Conservation (phyloP, 2,113 vertebrate species). For the Petromus typicus region DNA sequence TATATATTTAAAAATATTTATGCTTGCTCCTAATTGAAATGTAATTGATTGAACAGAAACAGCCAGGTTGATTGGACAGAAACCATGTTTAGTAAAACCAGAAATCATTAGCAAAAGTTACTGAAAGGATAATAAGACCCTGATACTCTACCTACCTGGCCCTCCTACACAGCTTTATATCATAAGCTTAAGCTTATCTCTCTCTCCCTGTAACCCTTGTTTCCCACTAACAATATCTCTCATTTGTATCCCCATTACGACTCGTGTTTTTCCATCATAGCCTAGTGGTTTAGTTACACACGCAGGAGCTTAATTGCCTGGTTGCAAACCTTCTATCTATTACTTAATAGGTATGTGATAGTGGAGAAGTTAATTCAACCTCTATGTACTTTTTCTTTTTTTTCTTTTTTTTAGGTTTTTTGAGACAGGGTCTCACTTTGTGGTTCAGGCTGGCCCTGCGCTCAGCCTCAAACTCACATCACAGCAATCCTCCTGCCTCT, state of each 20-base stretch:
- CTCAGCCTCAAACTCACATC: too few species aligned
- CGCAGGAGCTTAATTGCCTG: neutral
- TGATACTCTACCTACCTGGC: neutral
- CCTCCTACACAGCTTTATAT: neutral
- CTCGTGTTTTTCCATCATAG: neutral
- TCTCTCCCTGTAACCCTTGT: neutral
- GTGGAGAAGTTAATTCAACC: neutral
- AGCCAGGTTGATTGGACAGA: neutral
- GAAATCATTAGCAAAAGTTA: constrained; percentile 8
- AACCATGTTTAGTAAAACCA: neutral
- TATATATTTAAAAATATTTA: neutral
- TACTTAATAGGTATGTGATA: neutral
- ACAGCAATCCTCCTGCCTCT: too few species aligned
- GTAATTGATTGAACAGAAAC: constrained; percentile 21
- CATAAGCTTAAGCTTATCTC: neutral
- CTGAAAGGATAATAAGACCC: neutral
- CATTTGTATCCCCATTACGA: neutral
- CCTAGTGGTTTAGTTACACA: neutral
- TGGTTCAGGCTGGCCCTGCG: too few species aligned
- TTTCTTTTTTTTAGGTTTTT: too few species aligned
- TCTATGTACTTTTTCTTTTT: too few species aligned
- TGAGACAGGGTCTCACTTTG: too few species aligned
- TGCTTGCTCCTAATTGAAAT: neutral
- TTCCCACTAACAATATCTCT: neutral
- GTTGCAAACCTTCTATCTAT: neutral